Conservation (phyloP, 2,113 vertebrate species). For the Parotia lawesii region DNA sequence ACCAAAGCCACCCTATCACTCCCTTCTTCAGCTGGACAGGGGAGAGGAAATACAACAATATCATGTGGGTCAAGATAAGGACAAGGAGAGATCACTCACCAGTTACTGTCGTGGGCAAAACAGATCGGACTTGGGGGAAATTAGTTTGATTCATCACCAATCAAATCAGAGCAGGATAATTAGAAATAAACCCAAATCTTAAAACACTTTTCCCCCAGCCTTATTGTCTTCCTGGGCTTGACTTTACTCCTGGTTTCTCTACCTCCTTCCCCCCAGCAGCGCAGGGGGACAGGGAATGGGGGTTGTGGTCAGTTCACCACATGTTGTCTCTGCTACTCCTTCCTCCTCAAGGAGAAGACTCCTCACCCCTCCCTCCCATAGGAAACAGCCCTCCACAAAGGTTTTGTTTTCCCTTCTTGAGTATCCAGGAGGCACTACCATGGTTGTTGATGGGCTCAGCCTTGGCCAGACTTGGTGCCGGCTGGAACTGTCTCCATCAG, state of each 20-base stretch:
- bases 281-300: neutral
- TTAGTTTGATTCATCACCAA: neutral
- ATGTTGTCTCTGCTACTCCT: neutral
- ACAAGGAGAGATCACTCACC: neutral
- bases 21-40: neutral
- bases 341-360: neutral
- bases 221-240: neutral
- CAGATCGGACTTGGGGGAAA: neutral
- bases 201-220: neutral
- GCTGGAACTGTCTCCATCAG: accelerated
- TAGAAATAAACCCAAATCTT: neutral
- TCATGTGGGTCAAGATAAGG: neutral
- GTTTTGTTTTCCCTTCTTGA: neutral
- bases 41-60: neutral
- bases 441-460: neutral
- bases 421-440: too few relatives aligned
- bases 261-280: neutral
- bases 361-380: neutral
- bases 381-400: too few relatives aligned
- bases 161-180: neutral
- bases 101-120: neutral
- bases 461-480: neutral
- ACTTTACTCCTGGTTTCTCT: neutral
- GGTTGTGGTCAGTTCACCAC: neutral
- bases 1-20: neutral